These are phyloP conservation scores for Ctenodactylus gundi DNA, from an alignment of 2,113 vertebrate genomes.

Conservation along the genomic window DNA sequence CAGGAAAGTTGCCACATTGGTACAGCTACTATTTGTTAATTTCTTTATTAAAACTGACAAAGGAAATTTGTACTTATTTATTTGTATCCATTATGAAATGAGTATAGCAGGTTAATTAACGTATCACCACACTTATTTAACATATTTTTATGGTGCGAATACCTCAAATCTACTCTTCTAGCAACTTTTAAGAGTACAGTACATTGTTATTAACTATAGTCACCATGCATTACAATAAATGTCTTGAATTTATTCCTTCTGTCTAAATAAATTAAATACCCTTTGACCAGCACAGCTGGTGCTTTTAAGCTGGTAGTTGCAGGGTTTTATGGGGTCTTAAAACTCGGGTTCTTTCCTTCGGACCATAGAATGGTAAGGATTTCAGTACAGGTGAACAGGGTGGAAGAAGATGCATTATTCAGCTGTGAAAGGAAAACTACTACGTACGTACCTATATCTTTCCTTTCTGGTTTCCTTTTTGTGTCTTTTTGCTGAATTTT, in stretches of 20 bases:
- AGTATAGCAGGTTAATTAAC: background rate
- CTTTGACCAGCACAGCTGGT: background rate
- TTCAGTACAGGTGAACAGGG: accelerated
- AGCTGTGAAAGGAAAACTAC: background rate
- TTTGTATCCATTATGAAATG: no score
- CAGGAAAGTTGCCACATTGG: background rate
- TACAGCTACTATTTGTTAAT: background rate
- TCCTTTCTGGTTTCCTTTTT: background rate
- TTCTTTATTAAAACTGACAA: background rate
- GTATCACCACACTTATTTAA: background rate
- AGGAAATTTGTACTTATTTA: background rate
- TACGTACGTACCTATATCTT: accelerated
- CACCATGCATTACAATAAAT: background rate
- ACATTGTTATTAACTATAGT: no score
- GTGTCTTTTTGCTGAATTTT: background rate
- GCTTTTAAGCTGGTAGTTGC: background rate
- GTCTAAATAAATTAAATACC: background rate
- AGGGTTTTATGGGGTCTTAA: background rate
- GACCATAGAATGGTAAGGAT: no score
- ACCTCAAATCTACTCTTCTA: background rate
- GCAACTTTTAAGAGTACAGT: background rate
- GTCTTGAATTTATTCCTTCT: background rate
- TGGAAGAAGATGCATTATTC: background rate
- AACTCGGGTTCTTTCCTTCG: background rate
- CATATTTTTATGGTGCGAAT: background rate